Base-by-base conservation (phyloP, 2,888 invertebrate species). In the Cantharis nigra region DNA sequence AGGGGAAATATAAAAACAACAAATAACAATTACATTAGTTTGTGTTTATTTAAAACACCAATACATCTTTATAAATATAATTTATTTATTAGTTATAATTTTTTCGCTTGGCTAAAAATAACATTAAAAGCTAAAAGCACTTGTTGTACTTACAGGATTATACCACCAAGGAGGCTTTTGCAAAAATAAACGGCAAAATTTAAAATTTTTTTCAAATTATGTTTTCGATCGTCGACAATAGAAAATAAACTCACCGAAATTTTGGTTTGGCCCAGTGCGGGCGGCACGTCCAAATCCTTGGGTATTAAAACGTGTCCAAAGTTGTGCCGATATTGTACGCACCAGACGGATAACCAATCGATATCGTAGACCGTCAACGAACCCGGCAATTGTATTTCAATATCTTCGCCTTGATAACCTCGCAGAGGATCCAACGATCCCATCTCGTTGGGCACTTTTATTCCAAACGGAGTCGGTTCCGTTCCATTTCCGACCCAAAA, bases 401-500 rank as follows among this genome's bases (percentile, higher is more conserved):
- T 96, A 88, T 97, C 97, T 87, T 97, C 96, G 4, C 97, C 97
- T 85, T 96, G 94, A 89, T 97, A 97, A 5, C 95, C 95, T 9
- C 94, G 91, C 63, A 97, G 90, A 0, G 95, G 95, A 78, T 94
- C 92, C 72, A 94, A 87, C 62, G 96, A 96, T 75, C 96, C 95
- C 89, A 95, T 92, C 89, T 97, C 97, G 87, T 97, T 97, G 71
- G 97, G 96, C 0, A 97, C 93, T 91, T 97, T 97, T 82, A 93
- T 93, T 28, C 97, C 97, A 88, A 94, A 93, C 16, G 94, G 90
- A 83, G 92, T 93, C 0, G 97, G 96, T 82, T 95, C 94, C 0
- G 93, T 90, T 4, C 97, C 97, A 83, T 94, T 96, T 14, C 97
- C 97, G n/a, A 97, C 97, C 95, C 96, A 97, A 89, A 97, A 97